Evolutionary conservation across 1,140 invertebrate genomes (phyloP).

Genomic region (Saxidomus purpurata): DNA sequence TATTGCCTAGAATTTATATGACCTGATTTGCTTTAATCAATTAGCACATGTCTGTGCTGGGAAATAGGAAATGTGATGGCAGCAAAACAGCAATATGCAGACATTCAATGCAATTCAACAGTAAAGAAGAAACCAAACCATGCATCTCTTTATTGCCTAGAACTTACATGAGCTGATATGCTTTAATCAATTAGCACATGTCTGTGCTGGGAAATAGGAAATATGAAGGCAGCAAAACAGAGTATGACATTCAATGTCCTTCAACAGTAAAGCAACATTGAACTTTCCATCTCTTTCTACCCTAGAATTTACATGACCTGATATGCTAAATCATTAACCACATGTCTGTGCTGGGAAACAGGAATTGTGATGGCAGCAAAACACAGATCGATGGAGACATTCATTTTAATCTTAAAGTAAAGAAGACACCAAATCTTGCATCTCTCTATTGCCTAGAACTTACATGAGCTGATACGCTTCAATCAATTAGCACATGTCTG

Average conservation of each 20-base stretch:
- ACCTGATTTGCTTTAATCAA: not conserved
- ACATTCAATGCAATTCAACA: too few relatives aligned
- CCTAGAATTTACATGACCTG: not conserved
- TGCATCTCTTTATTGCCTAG: not conserved
- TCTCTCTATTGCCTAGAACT: not conserved
- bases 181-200: constrained; percentile 7
- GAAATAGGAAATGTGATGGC: not conserved
- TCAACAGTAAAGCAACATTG: too few relatives aligned
- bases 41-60: constrained; percentile 53
- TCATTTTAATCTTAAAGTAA: too few relatives aligned
- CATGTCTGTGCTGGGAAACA: constrained; percentile 36
- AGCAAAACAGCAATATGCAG: too few relatives aligned
- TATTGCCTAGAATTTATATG: constrained; percentile 9
- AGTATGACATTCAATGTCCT: too few relatives aligned
- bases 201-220: constrained; percentile 28
- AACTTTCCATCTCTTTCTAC: not conserved
- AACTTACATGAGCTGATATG: not conserved
- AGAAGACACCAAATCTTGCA: too few relatives aligned
- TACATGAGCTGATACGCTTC: not conserved
- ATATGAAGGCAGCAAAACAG: not conserved
- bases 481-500: constrained; percentile 8
- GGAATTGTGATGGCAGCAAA: too few relatives aligned
- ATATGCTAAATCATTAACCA: not conserved
- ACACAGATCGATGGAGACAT: too few relatives aligned
- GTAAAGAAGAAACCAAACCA: too few relatives aligned